Percentiles rank a stretch among this genome's conserved stretches.
Conservation (phyloP, 1,140 invertebrate species). For the Cotesia chilonis region DNA sequence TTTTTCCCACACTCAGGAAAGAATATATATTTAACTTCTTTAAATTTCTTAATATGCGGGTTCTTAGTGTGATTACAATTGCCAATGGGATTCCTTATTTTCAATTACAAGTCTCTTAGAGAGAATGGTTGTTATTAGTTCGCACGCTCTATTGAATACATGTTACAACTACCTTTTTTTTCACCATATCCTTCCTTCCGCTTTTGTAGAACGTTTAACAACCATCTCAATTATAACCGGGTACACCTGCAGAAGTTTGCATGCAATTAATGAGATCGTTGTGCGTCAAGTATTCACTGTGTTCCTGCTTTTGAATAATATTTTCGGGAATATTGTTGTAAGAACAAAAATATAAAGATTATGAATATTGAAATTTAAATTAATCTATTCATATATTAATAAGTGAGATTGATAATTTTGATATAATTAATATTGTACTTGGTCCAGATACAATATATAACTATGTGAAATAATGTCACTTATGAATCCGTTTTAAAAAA, state of each 20-base stretch:
- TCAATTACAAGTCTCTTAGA: constrained; percentile 22
- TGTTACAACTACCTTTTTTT: not conserved
- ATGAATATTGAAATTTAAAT: not conserved
- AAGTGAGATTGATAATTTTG: too few relatives aligned
- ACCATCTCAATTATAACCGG: not conserved
- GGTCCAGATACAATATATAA: too few relatives aligned
- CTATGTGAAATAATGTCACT: too few relatives aligned
- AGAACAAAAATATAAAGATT: not conserved
- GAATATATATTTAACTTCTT: constrained; percentile 5
- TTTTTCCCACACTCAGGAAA: constrained; percentile 12
- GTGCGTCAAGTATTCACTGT: not conserved
- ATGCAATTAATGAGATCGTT: constrained; percentile 30
- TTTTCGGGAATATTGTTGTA: not conserved
- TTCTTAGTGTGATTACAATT: constrained; percentile 3
- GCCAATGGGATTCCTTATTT: constrained; percentile 13
- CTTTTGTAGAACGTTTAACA: constrained; percentile 14
- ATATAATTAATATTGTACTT: too few relatives aligned
- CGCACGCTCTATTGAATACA: constrained; percentile 33
- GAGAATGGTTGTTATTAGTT: constrained; percentile 31
- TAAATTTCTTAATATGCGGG: constrained; percentile 16
- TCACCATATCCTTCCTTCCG: constrained; percentile 14
- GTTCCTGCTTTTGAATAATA: too few relatives aligned
- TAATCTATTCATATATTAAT: too few relatives aligned
- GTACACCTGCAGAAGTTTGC: constrained; percentile 32
- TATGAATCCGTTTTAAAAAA: too few relatives aligned